phyloP scores from a whole-genome alignment of 2,797 vertebrate genomes.

The Diplodus sargus region DNA sequence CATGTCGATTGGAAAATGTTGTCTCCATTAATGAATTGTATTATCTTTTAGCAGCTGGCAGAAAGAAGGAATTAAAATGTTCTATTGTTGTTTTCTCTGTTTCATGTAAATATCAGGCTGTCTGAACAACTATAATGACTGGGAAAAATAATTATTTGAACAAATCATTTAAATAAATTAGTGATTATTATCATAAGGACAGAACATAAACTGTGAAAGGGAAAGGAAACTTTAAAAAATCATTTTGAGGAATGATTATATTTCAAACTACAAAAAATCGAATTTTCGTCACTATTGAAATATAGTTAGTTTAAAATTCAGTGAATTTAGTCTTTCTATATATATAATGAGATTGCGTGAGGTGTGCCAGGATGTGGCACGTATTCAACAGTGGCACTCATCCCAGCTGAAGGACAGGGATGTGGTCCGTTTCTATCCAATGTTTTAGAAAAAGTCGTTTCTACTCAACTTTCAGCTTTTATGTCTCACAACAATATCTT shows the following conservation, averaged over 20 bases:
- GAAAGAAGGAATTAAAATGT: conserved; percentile 59
- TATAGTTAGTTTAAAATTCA: conserved; percentile 47
- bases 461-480: too few species aligned
- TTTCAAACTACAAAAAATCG: conserved; percentile 50
- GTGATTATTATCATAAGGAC: conserved; percentile 63
- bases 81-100: conserved; percentile 65
- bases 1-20: conserved; percentile 18
- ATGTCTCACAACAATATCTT: too few species aligned
- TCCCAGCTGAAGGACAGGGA: too few species aligned
- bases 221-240: conserved; percentile 54
- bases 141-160: conserved; percentile 59
- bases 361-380: too few species aligned
- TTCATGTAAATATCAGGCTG: conserved; percentile 60
- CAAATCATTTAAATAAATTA: conserved; percentile 63
- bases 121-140: conserved; percentile 56
- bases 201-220: conserved; percentile 53
- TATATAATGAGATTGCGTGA: not conserved
- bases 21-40: conserved; percentile 66
- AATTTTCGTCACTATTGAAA: conserved; percentile 35
- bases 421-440: too few species aligned
- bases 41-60: conserved; percentile 61
- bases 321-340: conserved; percentile 20
- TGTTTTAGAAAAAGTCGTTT: too few species aligned
- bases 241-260: conserved; percentile 54
- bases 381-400: too few species aligned